Percentiles rank a stretch among this genome's conserved stretches.
These are phyloP conservation scores for Synanthedon vespiformis DNA, from an alignment of 2,888 invertebrate genomes.

Conservation along the genomic window DNA sequence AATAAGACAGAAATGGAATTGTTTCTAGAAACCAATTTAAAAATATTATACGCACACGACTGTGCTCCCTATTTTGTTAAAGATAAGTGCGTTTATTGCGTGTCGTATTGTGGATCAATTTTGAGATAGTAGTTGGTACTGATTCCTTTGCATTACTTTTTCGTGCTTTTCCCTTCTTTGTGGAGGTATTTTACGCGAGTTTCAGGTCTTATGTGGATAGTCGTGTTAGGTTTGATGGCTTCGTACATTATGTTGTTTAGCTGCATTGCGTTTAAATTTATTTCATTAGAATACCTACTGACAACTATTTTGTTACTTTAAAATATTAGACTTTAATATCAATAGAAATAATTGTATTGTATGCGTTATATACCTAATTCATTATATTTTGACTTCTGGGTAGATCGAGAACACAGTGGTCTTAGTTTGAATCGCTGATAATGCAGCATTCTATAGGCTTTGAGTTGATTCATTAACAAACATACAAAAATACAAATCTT, in stretches of 20 bases:
- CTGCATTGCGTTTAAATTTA: background rate
- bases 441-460: too few relatives aligned
- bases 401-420: too few relatives aligned
- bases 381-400: too few relatives aligned
- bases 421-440: too few relatives aligned
- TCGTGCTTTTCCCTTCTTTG: conserved; percentile 68
- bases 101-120: conserved; percentile 50
- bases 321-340: too few relatives aligned
- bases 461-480: too few relatives aligned
- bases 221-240: conserved; percentile 4
- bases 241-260: background rate
- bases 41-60: conserved; percentile 16
- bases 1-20: conserved; percentile 15
- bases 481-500: too few relatives aligned
- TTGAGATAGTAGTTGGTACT: conserved; percentile 64
- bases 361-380: too few relatives aligned
- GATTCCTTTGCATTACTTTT: conserved; percentile 70
- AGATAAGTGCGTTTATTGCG: conserved; percentile 18
- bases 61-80: conserved; percentile 16
- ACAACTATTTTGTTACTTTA: too few relatives aligned
- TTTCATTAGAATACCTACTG: too few relatives aligned
- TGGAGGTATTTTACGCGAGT: conserved; percentile 64
- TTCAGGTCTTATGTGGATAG: conserved; percentile 63
- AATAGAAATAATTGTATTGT: too few relatives aligned
- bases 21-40: conserved; percentile 46